Evolutionary conservation across 30 jellyfish, hydroid and myxozoan species (phyloP), one percentile per base, ranked within the genome.

Genomic region (Catostylus mosaicus): DNA sequence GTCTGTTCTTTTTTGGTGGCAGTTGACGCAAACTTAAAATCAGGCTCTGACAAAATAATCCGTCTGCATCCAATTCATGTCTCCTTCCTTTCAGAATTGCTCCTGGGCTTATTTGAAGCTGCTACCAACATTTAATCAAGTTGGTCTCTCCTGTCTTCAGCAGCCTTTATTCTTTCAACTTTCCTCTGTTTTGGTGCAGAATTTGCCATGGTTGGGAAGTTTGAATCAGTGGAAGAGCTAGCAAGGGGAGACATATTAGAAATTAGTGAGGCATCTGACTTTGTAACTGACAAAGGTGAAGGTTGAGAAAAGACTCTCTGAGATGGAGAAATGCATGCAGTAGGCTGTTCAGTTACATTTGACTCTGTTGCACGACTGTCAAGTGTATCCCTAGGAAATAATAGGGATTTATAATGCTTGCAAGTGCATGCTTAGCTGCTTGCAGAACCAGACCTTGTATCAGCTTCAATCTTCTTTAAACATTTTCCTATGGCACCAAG

Each of bases 401-500:
- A 18, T 29, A 75, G 80, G n/a, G 9, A 20, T 20, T 75, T 29
- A 52, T 22, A 75, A 23, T 46, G 86, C 51, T 43, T 24, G 80
- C 84, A 75, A 30, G 86, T 75, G 27, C 74, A 51, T 18, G 80
- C 56, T 29, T 52, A 7, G 16, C 37, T 20, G 31, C 37, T 52
- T 29, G 24, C 62, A 46, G 80, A 23, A n/a, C 80, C 56, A 4
- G 82, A 6, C 34, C 86, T 62, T 20, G 54, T 29, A 29, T 20
- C 78, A 23, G 56, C 56, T 20, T 48, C 80, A 46, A 23, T 52
- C 62, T 75, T 75, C 82, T 75, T 75, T 75, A 75, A 52, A 51
- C 86, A 75, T 51, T 52, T 48, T 54, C 45, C 50, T 12, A 46
- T 75, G 10, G 67, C 86, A 51, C 46, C 86, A 29, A 85, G 78